Percentiles rank a stretch among this genome's conserved stretches.
phyloP scores from a whole-genome alignment of 2,888 invertebrate species.

The Strigamia maritima region DNA sequence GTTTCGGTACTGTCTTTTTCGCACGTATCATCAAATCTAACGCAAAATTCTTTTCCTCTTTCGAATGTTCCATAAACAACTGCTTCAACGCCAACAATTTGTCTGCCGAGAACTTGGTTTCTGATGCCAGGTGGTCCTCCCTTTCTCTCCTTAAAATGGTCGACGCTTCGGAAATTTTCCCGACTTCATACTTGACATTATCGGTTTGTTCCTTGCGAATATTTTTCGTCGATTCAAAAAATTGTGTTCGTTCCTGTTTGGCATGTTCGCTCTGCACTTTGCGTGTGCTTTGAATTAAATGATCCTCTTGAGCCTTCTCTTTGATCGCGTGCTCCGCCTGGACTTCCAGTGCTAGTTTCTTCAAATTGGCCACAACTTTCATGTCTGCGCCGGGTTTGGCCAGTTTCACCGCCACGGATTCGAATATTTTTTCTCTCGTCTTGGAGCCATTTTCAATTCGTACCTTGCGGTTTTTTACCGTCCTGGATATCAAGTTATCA shows the following conservation, averaged over 20 bases:
- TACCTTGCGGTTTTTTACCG: no score
- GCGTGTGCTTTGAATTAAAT: no score
- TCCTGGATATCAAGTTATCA: no score
- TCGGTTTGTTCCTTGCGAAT: not conserved
- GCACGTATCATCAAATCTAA: not conserved
- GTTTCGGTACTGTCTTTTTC: not conserved
- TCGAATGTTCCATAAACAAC: not conserved
- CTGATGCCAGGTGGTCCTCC: not conserved
- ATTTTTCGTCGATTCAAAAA: not conserved
- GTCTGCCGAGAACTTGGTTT: not conserved
- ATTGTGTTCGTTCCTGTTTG: not conserved
- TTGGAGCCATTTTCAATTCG: no score
- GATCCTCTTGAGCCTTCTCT: no score
- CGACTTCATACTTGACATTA: not conserved
- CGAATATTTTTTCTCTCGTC: no score
- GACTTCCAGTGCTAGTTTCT: no score
- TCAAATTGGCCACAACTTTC: no score
- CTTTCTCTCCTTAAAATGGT: not conserved
- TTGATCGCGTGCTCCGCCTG: no score
- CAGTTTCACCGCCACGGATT: no score
- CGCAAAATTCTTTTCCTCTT: not conserved
- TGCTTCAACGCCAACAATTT: not conserved
- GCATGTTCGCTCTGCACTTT: not conserved
- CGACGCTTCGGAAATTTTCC: not conserved
- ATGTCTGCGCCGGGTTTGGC: no score